Percentiles rank a stretch among this genome's conserved stretches.
These are phyloP conservation scores for Meloidogyne hapla DNA, from an alignment of 1,140 invertebrate species.

Conservation along the genomic window DNA sequence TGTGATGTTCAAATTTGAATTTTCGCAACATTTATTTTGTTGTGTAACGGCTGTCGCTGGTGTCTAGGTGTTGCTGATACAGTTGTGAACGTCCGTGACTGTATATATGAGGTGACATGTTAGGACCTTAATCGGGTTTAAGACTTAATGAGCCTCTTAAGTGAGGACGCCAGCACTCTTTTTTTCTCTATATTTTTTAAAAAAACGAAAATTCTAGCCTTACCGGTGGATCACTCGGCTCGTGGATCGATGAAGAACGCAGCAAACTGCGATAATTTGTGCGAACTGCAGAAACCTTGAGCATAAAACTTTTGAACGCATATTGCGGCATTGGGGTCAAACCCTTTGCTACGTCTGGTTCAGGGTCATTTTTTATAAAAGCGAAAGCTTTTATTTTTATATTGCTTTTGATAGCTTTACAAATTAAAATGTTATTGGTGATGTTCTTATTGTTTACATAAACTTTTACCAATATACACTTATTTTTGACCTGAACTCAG, in stretches of 20 bases:
- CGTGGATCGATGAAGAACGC: conserved; percentile 79
- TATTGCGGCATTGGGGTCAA: conserved; percentile 70
- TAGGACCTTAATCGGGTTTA: too few relatives aligned
- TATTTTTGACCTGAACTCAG: conserved; percentile 69
- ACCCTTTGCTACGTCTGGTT: conserved; percentile 69
- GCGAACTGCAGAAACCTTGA: conserved; percentile 79
- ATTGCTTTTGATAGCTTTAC: too few relatives aligned
- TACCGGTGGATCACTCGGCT: conserved; percentile 74
- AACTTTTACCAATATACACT: too few relatives aligned
- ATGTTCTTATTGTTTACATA: too few relatives aligned
- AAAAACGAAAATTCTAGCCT: conserved; percentile 55
- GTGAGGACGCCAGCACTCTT: conserved; percentile 36
- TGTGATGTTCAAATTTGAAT: background rate
- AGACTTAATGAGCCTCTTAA: conserved; percentile 36
- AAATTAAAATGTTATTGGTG: too few relatives aligned
- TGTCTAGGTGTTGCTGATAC: background rate
- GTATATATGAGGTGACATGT: conserved; percentile 28
- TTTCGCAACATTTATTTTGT: background rate
- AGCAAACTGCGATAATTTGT: conserved; percentile 75
- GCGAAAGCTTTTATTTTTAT: background rate
- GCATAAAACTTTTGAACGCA: conserved; percentile 79
- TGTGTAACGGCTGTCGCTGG: background rate
- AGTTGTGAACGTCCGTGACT: conserved; percentile 33
- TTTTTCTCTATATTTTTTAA: conserved; percentile 18
- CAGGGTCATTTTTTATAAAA: conserved; percentile 64